A percentile compares a stretch with the other conserved stretches of the same genome.
These are phyloP conservation scores for Noctua janthina DNA, from an alignment of 2,888 invertebrate species.

Conservation along the genomic window DNA sequence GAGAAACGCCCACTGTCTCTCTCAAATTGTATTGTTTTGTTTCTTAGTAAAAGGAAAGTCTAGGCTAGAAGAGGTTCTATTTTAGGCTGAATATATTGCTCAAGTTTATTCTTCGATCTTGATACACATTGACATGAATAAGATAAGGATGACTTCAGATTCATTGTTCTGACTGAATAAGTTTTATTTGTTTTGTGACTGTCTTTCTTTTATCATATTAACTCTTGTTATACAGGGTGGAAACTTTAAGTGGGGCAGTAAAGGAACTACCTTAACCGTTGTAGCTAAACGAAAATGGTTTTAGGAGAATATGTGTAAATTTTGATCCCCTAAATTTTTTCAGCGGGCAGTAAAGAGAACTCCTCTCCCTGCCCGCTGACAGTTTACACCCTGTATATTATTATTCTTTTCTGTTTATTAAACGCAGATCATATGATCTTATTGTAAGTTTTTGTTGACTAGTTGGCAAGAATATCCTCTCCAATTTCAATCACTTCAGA, in stretches of 20 bases:
- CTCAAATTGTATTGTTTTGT: conserved; percentile 27
- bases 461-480: not conserved
- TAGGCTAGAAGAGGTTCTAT: not conserved
- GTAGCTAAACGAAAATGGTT: too few species aligned
- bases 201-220: not conserved
- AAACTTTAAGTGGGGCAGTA: too few species aligned
- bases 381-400: too few species aligned
- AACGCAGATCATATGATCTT: not conserved
- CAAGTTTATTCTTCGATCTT: conserved; percentile 27
- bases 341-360: too few species aligned
- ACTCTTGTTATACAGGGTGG: not conserved
- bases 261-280: too few species aligned
- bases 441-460: not conserved
- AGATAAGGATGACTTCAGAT: conserved; percentile 21
- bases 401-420: not conserved
- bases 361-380: too few species aligned
- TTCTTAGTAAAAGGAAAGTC: conserved; percentile 13
- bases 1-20: conserved; percentile 19
- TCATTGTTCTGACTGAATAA: conserved; percentile 9
- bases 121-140: conserved; percentile 23
- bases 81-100: conserved; percentile 14
- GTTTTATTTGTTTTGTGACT: conserved; percentile 14
- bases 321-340: too few species aligned
- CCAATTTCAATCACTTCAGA: not conserved
- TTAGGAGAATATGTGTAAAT: too few species aligned